These are phyloP conservation scores for Pedionomus torquatus DNA, from an alignment of 2,113 vertebrate genomes.

Conservation along the genomic window DNA sequence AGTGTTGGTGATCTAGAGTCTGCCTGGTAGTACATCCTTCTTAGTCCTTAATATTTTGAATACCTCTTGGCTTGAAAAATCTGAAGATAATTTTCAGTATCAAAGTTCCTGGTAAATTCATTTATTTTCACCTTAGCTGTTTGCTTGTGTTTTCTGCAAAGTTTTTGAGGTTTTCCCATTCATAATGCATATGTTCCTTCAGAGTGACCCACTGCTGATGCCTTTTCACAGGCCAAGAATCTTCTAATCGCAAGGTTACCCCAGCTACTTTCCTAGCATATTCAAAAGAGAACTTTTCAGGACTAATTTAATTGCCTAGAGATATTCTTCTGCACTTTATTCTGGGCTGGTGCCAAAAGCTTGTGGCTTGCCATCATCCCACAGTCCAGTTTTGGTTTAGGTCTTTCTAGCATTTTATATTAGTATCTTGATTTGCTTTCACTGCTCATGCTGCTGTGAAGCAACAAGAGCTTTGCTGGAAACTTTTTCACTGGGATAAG, in stretches of 20 bases:
- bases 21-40: neutral
- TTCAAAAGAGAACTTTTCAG: neutral
- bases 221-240: neutral
- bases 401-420: neutral
- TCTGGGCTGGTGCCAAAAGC: neutral
- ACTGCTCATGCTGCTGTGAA: neutral
- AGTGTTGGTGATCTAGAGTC: neutral
- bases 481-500: neutral
- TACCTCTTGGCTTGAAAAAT: neutral
- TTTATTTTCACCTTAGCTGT: neutral
- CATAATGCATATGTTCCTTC: rapidly evolving
- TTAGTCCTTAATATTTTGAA: neutral
- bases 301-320: neutral
- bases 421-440: neutral
- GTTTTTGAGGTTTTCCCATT: neutral
- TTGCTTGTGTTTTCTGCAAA: neutral
- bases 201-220: neutral
- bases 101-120: neutral
- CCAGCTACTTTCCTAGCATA: neutral
- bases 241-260: neutral
- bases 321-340: neutral
- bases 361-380: neutral
- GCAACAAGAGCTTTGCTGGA: neutral
- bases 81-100: neutral
- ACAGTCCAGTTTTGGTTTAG: neutral